Percentiles rank a stretch among this genome's conserved stretches.
Conservation (phyloP, 2,888 invertebrate genomes). For the Dexiosoma caninum region DNA sequence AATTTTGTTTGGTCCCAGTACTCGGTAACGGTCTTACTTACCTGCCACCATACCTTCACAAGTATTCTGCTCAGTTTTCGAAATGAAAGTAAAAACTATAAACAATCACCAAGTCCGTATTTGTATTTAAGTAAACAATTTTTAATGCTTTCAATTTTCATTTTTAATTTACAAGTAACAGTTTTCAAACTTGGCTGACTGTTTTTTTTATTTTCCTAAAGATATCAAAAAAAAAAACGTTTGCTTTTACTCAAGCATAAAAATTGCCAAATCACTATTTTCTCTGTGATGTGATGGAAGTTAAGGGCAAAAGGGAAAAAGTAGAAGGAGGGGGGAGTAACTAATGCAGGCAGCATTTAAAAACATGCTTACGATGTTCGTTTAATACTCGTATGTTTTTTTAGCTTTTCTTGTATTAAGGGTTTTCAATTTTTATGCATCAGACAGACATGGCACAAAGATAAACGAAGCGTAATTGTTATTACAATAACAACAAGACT, state of each 20-base stretch:
- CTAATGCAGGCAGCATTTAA: not conserved
- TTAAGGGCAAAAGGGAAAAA: slow-evolving; percentile 12
- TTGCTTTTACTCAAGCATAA: slow-evolving; percentile 33
- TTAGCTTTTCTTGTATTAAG: not conserved
- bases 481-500: slow-evolving; percentile 1
- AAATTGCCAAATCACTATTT: slow-evolving; percentile 50
- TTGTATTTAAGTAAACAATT: not conserved
- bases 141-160: not conserved
- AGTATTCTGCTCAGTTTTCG: not conserved
- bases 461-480: slow-evolving; percentile 38
- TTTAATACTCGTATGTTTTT: too few relatives aligned
- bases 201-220: not conserved
- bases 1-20: not conserved
- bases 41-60: not conserved
- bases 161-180: not conserved
- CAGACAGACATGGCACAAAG: slow-evolving; percentile 13
- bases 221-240: too few relatives aligned
- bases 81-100: slow-evolving; percentile 49
- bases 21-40: not conserved
- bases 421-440: slow-evolving; percentile 10
- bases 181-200: slow-evolving; percentile 6
- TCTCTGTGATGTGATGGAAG: slow-evolving; percentile 8
- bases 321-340: not conserved
- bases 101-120: not conserved
- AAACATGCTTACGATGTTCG: not conserved